These are phyloP conservation scores for Periophthalmus magnuspinnatus DNA, from an alignment of 2,797 vertebrate species.

Conservation along the genomic window DNA sequence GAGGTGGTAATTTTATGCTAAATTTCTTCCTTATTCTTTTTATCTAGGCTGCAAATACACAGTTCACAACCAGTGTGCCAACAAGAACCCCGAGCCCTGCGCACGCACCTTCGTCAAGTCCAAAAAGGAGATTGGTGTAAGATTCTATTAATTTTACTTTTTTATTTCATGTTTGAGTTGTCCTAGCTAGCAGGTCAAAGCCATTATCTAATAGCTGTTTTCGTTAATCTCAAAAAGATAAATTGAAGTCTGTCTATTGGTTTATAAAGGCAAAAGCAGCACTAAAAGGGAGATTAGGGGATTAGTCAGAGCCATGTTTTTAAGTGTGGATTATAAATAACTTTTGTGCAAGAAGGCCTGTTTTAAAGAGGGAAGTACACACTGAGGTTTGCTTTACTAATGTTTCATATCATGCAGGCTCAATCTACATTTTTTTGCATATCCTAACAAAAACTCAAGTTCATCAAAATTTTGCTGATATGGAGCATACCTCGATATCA, in stretches of 20 bases:
- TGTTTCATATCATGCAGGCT: too few relatives aligned
- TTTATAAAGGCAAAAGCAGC: constrained; percentile 25
- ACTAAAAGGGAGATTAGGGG: constrained; percentile 33
- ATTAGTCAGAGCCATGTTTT: constrained; percentile 49
- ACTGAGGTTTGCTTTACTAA: too few relatives aligned
- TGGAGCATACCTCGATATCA: too few relatives aligned
- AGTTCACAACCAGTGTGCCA: constrained; percentile 88
- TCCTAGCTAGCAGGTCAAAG: background rate
- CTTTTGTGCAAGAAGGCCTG: constrained; percentile 28
- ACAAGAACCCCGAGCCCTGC: constrained; percentile 81
- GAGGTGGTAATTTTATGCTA: too few relatives aligned
- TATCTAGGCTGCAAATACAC: constrained; percentile 85
- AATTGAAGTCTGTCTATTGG: constrained; percentile 2
- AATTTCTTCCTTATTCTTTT: background rate
- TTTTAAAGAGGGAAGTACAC: constrained; percentile 11
- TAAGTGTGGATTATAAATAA: constrained; percentile 47
- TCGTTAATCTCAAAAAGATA: background rate
- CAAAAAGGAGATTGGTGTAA: constrained; percentile 85
- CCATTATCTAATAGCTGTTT: background rate
- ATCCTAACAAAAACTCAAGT: too few relatives aligned
- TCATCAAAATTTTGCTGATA: too few relatives aligned
- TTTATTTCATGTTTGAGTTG: constrained; percentile 9
- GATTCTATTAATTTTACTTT: constrained; percentile 39
- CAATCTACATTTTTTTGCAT: too few relatives aligned
- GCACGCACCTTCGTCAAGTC: constrained; percentile 86